Evolutionary conservation across 2,113 vertebrate genomes (phyloP), one percentile per base, ranked within the genome.

Genomic region (Brachyhypopomus occidentalis): DNA sequence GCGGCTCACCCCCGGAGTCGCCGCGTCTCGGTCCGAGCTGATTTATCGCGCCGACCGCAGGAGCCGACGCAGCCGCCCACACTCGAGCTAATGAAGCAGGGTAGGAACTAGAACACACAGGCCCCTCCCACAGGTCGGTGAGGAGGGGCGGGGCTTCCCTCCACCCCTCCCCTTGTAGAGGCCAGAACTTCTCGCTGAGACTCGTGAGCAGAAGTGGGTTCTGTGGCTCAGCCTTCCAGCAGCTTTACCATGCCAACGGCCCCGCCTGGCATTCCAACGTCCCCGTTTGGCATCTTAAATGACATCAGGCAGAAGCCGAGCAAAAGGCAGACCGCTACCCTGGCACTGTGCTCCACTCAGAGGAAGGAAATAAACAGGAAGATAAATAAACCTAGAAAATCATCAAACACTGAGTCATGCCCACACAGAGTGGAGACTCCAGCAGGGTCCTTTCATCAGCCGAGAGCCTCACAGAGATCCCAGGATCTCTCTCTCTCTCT

Each of bases 1-100:
- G 34, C 34, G 5, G 62, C 14, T 22, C 20, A 38, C 55, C 78
- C 69, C 78, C 78, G 74, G 58, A 22, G 41, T 55, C 78, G 19
- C 64, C 75, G 78, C 78, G 75, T 59, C 60, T 77, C 72, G 80
- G 80, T 83, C 78, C 36, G 69, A 73, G 58, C 70, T 79, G 82
- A 86, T 84, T 86, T 72, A 82, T 84, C 64, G 73, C 7, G 58
- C 72, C 62, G 56, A 62, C 78, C 63, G 38, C 30, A 30, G 30
- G 63, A 75, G 30, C 20, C 63, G 22, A 70, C 23, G 2, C 59
- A 5, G 2, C 45, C 23, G 30, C 34, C 55, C 23, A 11, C n/a
- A 16, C 73, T 77, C 22, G 45, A 78, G 63, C 70, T 82, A 82
- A 85, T 85, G 84, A 79, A 67, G 70, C 25, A 52, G 2, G 12